These are phyloP conservation scores for Eulimnadia texana DNA, from an alignment of 1,140 invertebrate genomes.

Conservation along the genomic window DNA sequence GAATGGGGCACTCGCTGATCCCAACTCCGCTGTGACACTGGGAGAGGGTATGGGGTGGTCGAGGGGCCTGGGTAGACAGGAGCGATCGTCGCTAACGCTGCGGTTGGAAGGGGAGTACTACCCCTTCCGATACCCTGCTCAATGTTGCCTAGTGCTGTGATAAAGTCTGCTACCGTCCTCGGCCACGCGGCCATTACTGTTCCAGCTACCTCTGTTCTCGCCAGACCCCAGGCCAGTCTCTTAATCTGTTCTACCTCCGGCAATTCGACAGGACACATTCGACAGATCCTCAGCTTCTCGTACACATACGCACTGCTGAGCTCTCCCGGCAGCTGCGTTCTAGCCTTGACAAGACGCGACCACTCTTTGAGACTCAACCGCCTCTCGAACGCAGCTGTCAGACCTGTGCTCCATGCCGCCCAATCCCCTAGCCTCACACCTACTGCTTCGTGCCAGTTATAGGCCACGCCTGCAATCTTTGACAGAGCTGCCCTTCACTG, in stretches of 20 bases:
- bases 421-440: neutral
- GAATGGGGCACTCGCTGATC: too few relatives aligned
- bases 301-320: slow-evolving; percentile 1
- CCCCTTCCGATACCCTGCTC: too few relatives aligned
- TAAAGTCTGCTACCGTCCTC: neutral
- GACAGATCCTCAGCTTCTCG: neutral
- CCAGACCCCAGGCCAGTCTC: slow-evolving; percentile 1
- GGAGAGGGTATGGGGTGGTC: too few relatives aligned
- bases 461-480: neutral
- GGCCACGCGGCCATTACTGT: neutral
- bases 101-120: too few relatives aligned
- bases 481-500: too few relatives aligned
- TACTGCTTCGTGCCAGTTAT: neutral
- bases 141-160: too few relatives aligned
- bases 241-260: neutral
- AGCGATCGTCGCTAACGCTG: too few relatives aligned
- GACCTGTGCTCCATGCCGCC: neutral
- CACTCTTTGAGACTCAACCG: neutral
- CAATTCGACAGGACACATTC: neutral
- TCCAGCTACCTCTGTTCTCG: neutral
- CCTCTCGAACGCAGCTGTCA: neutral
- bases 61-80: too few relatives aligned
- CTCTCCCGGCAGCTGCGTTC: neutral
- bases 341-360: neutral
- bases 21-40: too few relatives aligned